Evolutionary conservation across 1,140 invertebrate species (phyloP), one percentile per base, ranked within the genome.

Genomic region (Psilanteris sp.): DNA sequence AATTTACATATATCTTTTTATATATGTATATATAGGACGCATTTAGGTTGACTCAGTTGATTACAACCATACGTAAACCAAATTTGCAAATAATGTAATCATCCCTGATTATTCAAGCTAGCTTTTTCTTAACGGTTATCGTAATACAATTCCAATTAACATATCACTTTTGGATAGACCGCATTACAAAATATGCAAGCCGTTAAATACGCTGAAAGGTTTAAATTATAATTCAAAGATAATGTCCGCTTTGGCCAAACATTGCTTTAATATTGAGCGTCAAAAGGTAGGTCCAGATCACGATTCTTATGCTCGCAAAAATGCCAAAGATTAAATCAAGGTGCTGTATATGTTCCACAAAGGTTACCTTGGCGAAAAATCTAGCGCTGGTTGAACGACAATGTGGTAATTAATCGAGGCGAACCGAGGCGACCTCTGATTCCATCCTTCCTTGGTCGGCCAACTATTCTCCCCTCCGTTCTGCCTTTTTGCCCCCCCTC

Each of bases 331-430:
- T 84, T 82, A 83, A 85, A 84, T 80, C 80, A 71, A 83, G 77
- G 74, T 81, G 68, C 70, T 50, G 62, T 48, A 27, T 57, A 59
- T 34, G 54, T 72, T 64, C 79, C 79, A 78, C 71, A 79, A 55
- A 75, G 82, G 81, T 87, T 81, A 80, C 83, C 82, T 79, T 68
- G 74, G 76, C 59, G 71, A 75, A 81, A 81, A 79, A 85, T 84
- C 81, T 84, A 83, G 79, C 77, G 82, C 83, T 66, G 71, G 74
- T 70, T 64, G 78, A 70, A 87, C 86, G 85, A 88, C 85, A 88
- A 88, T 88, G 86, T 87, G 85, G 84, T 88, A 88, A 88, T 88
- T 88, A 88, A 88, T 87, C 85, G 86, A 87, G 83, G 82, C 82
- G 83, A 86, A 79, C 78, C 72, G 67, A 78, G 77, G 64, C 77